Evolutionary conservation across 2,797 vertebrate genomes (phyloP).

Genomic region (Florisuga fusca): DNA sequence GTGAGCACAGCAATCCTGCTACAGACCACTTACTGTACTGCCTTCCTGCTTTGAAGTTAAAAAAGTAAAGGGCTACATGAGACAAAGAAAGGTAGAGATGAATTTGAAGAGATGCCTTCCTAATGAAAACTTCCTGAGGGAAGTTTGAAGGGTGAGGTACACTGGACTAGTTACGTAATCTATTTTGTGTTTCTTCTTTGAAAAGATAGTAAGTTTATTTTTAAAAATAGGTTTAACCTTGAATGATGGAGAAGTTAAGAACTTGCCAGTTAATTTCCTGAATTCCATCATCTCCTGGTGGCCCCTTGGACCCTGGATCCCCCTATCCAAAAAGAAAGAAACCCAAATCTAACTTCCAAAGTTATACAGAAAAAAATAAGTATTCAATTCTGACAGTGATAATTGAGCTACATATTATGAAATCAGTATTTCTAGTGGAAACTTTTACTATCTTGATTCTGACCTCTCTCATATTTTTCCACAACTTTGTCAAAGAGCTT

Average conservation of each 20-base stretch:
- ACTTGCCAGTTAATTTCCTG: neutral
- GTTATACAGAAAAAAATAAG: neutral
- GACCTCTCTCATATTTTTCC: neutral
- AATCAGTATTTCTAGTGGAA: neutral
- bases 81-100: neutral
- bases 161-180: neutral
- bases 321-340: conserved; percentile 77
- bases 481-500: neutral
- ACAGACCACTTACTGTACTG: neutral
- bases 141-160: neutral
- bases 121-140: neutral
- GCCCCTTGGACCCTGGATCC: conserved; percentile 81
- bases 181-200: neutral
- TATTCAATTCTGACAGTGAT: neutral
- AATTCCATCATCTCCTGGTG: conserved; percentile 81
- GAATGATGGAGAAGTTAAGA: neutral
- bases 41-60: neutral
- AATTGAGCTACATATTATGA: neutral
- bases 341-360: neutral
- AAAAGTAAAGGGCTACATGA: neutral
- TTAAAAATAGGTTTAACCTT: neutral
- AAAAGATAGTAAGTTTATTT: neutral
- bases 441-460: neutral
- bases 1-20: neutral
- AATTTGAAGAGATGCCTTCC: neutral